phyloP scores from a whole-genome alignment of 2,113 vertebrate genomes.

The Cairina moschata region DNA sequence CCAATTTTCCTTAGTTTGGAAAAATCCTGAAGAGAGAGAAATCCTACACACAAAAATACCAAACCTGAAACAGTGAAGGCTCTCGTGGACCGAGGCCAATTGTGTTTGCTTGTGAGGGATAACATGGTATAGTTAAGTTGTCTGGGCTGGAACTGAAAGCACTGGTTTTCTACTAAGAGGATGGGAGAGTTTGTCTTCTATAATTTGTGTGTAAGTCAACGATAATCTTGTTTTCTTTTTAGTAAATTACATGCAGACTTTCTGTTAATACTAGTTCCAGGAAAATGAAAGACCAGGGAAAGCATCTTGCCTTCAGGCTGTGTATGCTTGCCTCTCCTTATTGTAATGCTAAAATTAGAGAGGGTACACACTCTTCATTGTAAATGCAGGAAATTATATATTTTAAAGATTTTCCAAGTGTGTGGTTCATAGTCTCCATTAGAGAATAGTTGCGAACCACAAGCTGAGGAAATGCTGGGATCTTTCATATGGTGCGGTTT shows the following conservation, averaged over 20 bases:
- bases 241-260: background rate
- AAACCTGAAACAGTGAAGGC: background rate
- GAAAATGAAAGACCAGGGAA: background rate
- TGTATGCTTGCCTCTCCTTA: background rate
- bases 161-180: background rate
- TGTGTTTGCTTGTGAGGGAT: background rate
- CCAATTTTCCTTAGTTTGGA: background rate
- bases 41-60: background rate
- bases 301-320: constrained; percentile 3
- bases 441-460: background rate
- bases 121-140: background rate
- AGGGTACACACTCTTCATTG: background rate
- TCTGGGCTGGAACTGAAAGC: background rate
- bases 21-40: background rate
- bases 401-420: background rate
- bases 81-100: background rate
- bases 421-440: background rate
- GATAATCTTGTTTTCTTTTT: background rate
- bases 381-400: background rate
- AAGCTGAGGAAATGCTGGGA: background rate
- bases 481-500: background rate
- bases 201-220: background rate
- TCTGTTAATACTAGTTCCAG: background rate
- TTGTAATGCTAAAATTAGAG: background rate
- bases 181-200: background rate